Evolutionary conservation across 2,797 vertebrate genomes (phyloP), one percentile per base, ranked within the genome.

Genomic region (Alosa sapidissima): DNA sequence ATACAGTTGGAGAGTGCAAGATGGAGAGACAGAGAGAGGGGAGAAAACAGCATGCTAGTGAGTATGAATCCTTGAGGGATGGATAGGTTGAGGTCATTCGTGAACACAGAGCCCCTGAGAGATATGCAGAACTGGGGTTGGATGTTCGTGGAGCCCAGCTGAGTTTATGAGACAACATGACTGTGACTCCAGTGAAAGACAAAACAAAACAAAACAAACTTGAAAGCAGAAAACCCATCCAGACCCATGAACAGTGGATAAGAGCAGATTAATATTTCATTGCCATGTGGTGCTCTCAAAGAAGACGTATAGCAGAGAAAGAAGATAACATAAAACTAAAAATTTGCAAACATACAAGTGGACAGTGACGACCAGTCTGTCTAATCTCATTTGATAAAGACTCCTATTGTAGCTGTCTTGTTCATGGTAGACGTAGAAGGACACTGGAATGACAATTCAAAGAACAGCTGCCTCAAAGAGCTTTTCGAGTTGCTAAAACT

Each of bases 131-230:
- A 14, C 13, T 11, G 13, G 36, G 68, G 28, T 13, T 13, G 9
- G 11, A 41, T 75, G 72, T 21, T 45, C 36, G 41, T 7, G 72
- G 72, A 78, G 41, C 36, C 5, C 41, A 78, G 72, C 72, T 78
- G 72, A 41, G 72, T 36, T 47, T 8, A 78, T 47, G 4, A 78
- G 41, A 78, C 41, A 78, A 78, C 72, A 78, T 78, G 72, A 47
- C 72, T 8, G 19, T 6, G 72, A 45, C 41, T 78, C 41, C 72
- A 47, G 41, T 21, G 72, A 14, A 47, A 78, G 72, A 14, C 16
- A 21, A 16, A 19, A 55, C 52, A 21, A 16, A 19, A 55, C 52
- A 78, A 78, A 78, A 78, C 72, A 78, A 78, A 78, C 72, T 21
- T 21, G 72, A 47, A 9, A 47, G 72, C 72, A 19, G 5, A 47